Evolutionary conservation across 2,113 vertebrate genomes (phyloP), one percentile per base, ranked within the genome.

Genomic region (Planiliza haematocheilus): DNA sequence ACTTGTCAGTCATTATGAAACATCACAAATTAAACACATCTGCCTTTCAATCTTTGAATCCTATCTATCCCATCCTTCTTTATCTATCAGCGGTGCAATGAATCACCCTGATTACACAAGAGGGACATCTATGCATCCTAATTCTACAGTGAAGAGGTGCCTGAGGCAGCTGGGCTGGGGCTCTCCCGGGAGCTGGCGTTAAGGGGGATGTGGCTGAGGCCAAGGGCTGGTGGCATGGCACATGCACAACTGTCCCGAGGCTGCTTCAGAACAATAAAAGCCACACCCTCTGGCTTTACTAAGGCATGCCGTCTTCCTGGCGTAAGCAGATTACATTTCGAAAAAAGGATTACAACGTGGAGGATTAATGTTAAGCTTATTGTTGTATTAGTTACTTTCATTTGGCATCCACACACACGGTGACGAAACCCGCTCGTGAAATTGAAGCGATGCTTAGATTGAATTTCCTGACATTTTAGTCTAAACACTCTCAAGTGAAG

Each of bases 321-420:
- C 60, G 48, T 84, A 86, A 90, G 65, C 17, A 81, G 83, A 89
- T 89, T 91, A 86, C 30, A 74, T 63, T 80, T 79, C 57, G 24
- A 42, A 69, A 71, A 82, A 74, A 58, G 82, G 86, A 88, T 86
- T 85, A 81, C 73, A 75, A 71, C 67, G 34, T 36, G 12, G 30
- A 77, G 64, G 56, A 72, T 85, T 85, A 78, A 60, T 70, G 73
- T 57, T 67, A 45, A 68, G 58, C 74, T 66, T 78, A 69, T 20
- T 80, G 68, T 48, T 79, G 18, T 56, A 78, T 79, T 79, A 60
- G 49, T 57, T 20, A 34, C 39, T 74, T 49, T 65, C 16, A 41
- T 77, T 58, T n/a, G 39, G 38, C 24, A 63, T 73, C 42, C 46
- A 66, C 43, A 53, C 36, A 41, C 24, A 30, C 24, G 24, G 24